A percentile compares a stretch with the other conserved stretches of the same genome.
These are phyloP conservation scores for Phanerotoma sp. DNA, from an alignment of 2,888 invertebrate species.

Conservation along the genomic window DNA sequence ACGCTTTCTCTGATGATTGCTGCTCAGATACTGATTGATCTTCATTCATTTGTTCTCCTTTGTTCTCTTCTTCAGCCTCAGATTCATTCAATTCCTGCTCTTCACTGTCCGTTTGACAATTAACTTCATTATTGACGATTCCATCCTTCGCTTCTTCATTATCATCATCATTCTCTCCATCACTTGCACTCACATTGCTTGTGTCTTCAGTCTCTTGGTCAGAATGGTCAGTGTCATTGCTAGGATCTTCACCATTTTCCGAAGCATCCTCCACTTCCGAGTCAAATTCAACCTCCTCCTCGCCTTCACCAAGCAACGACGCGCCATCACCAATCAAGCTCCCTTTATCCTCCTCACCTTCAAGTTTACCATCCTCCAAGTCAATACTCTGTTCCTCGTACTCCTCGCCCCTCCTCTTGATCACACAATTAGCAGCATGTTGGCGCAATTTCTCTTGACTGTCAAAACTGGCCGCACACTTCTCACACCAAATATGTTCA, in stretches of 20 bases:
- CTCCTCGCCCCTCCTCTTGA: constrained; percentile 36
- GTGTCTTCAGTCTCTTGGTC: constrained; percentile 30
- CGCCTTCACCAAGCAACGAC: constrained; percentile 36
- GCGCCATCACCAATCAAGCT: constrained; percentile 41
- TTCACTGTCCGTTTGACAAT: constrained; percentile 42
- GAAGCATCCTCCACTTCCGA: constrained; percentile 36
- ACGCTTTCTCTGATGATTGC: no score
- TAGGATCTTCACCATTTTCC: constrained; percentile 30
- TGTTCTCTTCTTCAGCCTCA: constrained; percentile 23
- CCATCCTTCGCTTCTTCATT: constrained; percentile 35
- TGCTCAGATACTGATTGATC: no score
- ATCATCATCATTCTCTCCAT: constrained; percentile 21
- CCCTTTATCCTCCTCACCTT: constrained; percentile 40
- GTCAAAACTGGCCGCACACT: constrained; percentile 48
- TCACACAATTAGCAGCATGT: constrained; percentile 43
- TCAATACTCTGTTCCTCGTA: constrained; percentile 35
- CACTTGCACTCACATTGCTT: constrained; percentile 17
- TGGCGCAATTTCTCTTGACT: constrained; percentile 45
- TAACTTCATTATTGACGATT: constrained; percentile 36
- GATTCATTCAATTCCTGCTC: constrained; percentile 37
- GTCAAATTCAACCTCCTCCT: constrained; percentile 37
- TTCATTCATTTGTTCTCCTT: no score
- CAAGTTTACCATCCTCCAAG: constrained; percentile 32
- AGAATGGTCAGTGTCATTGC: constrained; percentile 23
- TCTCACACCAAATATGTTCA: constrained; percentile 46